Percentiles rank a stretch among this genome's conserved stretches.
Evolutionary conservation across 2,113 vertebrate species (phyloP).

Genomic region (Cepphus grylle): DNA sequence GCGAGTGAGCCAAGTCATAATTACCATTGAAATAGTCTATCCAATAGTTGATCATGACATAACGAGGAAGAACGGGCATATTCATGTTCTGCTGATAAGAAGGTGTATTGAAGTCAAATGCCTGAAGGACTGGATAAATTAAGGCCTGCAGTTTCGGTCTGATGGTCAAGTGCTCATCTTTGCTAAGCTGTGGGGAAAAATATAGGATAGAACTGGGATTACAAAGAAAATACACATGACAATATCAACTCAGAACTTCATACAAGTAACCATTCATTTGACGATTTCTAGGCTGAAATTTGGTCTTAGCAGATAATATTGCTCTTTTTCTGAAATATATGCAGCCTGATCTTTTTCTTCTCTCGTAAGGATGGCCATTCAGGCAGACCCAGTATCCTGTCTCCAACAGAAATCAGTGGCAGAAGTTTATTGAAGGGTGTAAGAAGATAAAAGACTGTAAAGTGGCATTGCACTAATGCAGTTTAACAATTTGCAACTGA

Average conservation of each 20-base stretch:
- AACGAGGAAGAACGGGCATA: constrained; percentile 84
- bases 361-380: neutral
- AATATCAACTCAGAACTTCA: neutral
- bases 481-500: neutral
- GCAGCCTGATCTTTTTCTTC: neutral
- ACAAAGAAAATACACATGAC: neutral
- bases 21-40: constrained; percentile 87
- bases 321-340: neutral
- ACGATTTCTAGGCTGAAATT: neutral
- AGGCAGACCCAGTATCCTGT: neutral
- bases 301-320: neutral
- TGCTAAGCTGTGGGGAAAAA: constrained; percentile 74
- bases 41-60: constrained; percentile 88
- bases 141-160: constrained; percentile 88
- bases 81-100: constrained; percentile 92
- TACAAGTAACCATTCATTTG: neutral
- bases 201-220: neutral
- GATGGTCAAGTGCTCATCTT: constrained; percentile 65
- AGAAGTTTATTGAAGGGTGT: neutral
- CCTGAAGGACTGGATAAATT: constrained; percentile 92
- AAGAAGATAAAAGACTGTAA: neutral
- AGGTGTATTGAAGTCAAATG: constrained; percentile 91
- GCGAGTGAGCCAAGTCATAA: constrained; percentile 71
- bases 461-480: neutral
- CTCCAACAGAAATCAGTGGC: neutral